These are phyloP conservation scores for Drosophila subobscura DNA, from an alignment of 1,140 invertebrate genomes.

Conservation along the genomic window DNA sequence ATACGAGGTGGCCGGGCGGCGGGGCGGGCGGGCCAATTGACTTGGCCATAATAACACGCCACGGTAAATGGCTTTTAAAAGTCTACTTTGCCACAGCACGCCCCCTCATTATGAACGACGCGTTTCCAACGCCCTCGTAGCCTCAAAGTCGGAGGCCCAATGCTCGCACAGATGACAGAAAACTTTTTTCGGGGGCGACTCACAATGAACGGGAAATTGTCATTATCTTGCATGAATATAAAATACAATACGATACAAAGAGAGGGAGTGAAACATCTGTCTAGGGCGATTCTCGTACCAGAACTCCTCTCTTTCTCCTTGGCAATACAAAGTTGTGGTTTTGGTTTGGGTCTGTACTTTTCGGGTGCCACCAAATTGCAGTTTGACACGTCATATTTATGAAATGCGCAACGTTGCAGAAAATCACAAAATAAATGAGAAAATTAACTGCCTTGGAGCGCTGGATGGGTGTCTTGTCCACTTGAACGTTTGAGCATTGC, in stretches of 20 bases:
- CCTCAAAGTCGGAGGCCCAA: constrained; percentile 6
- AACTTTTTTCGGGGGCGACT: constrained; percentile 30
- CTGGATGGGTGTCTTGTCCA: constrained; percentile 38
- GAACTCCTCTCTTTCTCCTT: constrained; percentile 16
- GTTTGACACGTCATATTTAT: constrained; percentile 77
- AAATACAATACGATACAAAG: constrained; percentile 16
- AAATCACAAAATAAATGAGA: constrained; percentile 74
- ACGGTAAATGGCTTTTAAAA: constrained; percentile 81
- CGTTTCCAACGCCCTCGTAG: constrained; percentile 68
- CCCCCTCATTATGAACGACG: constrained; percentile 78
- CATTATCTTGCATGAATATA: constrained; percentile 58
- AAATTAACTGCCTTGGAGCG: constrained; percentile 57
- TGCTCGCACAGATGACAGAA: constrained; percentile 53
- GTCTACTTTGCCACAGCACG: constrained; percentile 74
- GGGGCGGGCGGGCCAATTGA: constrained; percentile 67
- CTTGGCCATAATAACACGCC: constrained; percentile 79
- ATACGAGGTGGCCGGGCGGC: too few species aligned
- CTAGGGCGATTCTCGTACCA: constrained; percentile 32
- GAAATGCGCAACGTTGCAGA: constrained; percentile 79
- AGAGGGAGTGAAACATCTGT: constrained; percentile 47
- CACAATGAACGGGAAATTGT: constrained; percentile 63
- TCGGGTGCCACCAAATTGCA: constrained; percentile 64
- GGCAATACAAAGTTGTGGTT: constrained; percentile 18
- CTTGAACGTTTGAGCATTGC: constrained; percentile 62
- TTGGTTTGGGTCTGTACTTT: constrained; percentile 21